Evolutionary conservation across 2,888 invertebrate genomes (phyloP).

Genomic region (Plutella xylostella): DNA sequence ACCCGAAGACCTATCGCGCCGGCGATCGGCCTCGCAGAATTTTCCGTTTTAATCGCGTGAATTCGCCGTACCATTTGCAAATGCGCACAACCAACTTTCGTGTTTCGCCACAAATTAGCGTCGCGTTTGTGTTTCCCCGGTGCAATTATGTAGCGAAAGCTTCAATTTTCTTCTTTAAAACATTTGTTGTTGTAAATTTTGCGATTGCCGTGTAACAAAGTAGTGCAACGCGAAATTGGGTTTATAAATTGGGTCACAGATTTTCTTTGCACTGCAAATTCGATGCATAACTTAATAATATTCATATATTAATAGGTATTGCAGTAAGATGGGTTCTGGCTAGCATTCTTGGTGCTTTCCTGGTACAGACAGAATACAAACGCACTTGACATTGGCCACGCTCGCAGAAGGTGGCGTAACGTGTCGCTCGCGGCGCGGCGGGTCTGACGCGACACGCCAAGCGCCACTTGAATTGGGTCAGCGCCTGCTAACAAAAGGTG

Average conservation of each 20-base stretch:
- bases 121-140: constrained; percentile 30
- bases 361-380: too few relatives aligned
- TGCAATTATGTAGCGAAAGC: constrained; percentile 31
- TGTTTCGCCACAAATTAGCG: constrained; percentile 40
- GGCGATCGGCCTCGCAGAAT: constrained; percentile 61
- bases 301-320: too few relatives aligned
- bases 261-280: too few relatives aligned
- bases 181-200: neutral
- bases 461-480: constrained; percentile 61
- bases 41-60: constrained; percentile 59
- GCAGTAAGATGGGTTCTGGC: too few relatives aligned
- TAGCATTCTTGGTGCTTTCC: too few relatives aligned
- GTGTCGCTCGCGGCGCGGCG: neutral
- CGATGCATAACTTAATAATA: too few relatives aligned
- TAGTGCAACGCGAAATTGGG: too few relatives aligned
- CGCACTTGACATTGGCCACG: constrained; percentile 4
- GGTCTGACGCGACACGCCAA: constrained; percentile 26
- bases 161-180: constrained; percentile 19
- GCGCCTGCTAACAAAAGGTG: constrained; percentile 65
- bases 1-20: constrained; percentile 60
- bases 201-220: too few relatives aligned
- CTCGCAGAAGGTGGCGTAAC: neutral
- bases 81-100: constrained; percentile 42
- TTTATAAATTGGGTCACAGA: too few relatives aligned
- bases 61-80: constrained; percentile 53